These are phyloP conservation scores for Sphecodes monilicornis DNA, from an alignment of 2,888 invertebrate species.

Conservation along the genomic window DNA sequence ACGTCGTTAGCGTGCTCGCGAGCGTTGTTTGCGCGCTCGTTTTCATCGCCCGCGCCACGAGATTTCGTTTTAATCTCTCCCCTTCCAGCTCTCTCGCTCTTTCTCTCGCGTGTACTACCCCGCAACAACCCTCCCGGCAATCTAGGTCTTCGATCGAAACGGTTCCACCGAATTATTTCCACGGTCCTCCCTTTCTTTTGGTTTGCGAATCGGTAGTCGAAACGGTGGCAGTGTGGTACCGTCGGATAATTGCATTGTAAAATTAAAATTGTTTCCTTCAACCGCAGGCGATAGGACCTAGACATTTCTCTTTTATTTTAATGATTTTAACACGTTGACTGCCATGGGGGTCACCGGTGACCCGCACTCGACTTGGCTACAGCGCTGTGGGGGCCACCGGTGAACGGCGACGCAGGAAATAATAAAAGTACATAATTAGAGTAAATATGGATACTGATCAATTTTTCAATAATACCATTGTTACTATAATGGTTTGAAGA, in stretches of 20 bases:
- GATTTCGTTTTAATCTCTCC: background rate
- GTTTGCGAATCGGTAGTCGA: background rate
- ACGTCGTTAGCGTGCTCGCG: conserved; percentile 33
- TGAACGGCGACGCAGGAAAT: too few relatives aligned
- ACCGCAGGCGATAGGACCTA: background rate
- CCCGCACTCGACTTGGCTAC: too few relatives aligned
- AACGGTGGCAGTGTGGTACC: background rate
- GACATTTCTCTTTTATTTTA: background rate
- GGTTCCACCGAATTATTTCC: background rate
- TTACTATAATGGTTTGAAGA: too few relatives aligned
- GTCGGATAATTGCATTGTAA: too few relatives aligned
- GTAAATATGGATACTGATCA: too few relatives aligned
- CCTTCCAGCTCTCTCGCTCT: background rate
- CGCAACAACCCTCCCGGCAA: background rate
- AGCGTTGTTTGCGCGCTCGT: conserved; percentile 30
- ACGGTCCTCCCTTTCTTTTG: background rate
- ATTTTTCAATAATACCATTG: too few relatives aligned
- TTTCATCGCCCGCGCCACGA: conserved; percentile 14
- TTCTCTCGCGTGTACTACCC: background rate
- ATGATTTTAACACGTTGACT: too few relatives aligned
- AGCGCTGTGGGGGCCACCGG: too few relatives aligned
- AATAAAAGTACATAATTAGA: too few relatives aligned
- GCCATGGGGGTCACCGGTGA: too few relatives aligned
- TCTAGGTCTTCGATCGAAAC: conserved; percentile 9
- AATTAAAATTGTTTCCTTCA: background rate